Evolutionary conservation across 2,113 vertebrate genomes (phyloP), one percentile per base, ranked within the genome.

Genomic region (Aphyosemion australe): DNA sequence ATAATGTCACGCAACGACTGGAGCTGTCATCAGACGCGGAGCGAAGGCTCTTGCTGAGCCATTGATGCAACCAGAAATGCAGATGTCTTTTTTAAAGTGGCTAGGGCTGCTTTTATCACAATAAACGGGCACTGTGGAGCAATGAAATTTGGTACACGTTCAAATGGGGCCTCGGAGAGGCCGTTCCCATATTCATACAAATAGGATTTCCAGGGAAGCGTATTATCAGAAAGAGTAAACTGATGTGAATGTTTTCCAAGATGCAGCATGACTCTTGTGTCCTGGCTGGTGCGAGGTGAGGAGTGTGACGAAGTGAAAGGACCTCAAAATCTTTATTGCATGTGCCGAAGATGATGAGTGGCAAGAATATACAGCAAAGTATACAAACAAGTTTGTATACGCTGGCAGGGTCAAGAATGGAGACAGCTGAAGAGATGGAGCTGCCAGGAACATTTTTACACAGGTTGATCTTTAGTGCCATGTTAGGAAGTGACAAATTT

Each of bases 191-290:
- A 68, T 76, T 82, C 53, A 46, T 63, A 49, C 51, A 74, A 85
- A 92, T 89, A 74, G 82, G 80, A 91, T 88, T 91, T 87, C 84
- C 87, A 91, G 85, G 75, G 72, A 69, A 89, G 65, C 49, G 2
- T 26, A 74, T 81, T 75, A 85, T 84, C 73, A 59, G 69, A 63
- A 76, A 37, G 34, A 37, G 34, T 37, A 37, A 37, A 37, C 34
- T 37, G 34, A 37, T 76, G 57, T 32, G 53, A 67, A 0, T 46
- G 45, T 81, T 74, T 84, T 76, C 67, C 69, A 75, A 52, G 68
- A 80, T 71, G 61, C 39, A 56, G 49, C 48, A 54, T 16, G 12
- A 37, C 51, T 53, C 34, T 39, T 15, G 31, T 16, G 49, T 52
- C 68, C 69, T 32, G 21, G 8, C 42, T 49, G 14, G 58, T 65